phyloP scores from a whole-genome alignment of 2,888 invertebrate genomes.

The Acrobasis repandana region DNA sequence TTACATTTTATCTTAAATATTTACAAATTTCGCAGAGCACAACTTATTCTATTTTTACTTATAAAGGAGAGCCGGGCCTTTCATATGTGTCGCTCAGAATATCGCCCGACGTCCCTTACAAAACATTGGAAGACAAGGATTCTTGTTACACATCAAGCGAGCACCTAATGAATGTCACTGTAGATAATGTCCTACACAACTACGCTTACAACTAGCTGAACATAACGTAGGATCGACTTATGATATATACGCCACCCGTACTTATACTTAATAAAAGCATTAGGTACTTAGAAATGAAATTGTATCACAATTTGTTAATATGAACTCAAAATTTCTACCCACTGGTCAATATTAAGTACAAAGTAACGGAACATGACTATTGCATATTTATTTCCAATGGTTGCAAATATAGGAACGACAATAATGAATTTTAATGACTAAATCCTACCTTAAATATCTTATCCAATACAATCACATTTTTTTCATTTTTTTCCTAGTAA shows the following conservation, averaged over 20 bases:
- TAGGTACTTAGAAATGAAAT: slow-evolving; percentile 53
- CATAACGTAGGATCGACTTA: slow-evolving; percentile 23
- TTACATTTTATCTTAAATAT: slow-evolving; percentile 53
- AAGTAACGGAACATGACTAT: slow-evolving; percentile 65
- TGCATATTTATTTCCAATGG: slow-evolving; percentile 61
- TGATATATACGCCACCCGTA: slow-evolving; percentile 56
- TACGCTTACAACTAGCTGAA: slow-evolving; percentile 22
- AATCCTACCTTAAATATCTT: slow-evolving; percentile 55
- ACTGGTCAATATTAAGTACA: slow-evolving; percentile 71
- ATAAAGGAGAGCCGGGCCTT: slow-evolving; percentile 40
- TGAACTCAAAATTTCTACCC: slow-evolving; percentile 53
- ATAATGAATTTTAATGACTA: slow-evolving; percentile 56
- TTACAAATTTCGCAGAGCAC: slow-evolving; percentile 48
- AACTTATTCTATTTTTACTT: slow-evolving; percentile 24
- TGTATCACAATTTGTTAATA: slow-evolving; percentile 75
- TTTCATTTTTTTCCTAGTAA: slow-evolving; percentile 56
- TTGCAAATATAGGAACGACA: slow-evolving; percentile 73
- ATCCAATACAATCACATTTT: slow-evolving; percentile 69
- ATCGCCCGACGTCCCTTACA: slow-evolving; percentile 40
- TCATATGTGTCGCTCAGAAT: slow-evolving; percentile 36
- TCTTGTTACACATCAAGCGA: slow-evolving; percentile 37
- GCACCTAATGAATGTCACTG: slow-evolving; percentile 25
- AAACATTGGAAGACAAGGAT: slow-evolving; percentile 64
- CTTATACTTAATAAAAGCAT: slow-evolving; percentile 48
- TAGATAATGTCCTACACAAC: slow-evolving; percentile 33